These are phyloP conservation scores for Calcarius lapponicus DNA, from an alignment of 2,797 vertebrate species.

Conservation along the genomic window DNA sequence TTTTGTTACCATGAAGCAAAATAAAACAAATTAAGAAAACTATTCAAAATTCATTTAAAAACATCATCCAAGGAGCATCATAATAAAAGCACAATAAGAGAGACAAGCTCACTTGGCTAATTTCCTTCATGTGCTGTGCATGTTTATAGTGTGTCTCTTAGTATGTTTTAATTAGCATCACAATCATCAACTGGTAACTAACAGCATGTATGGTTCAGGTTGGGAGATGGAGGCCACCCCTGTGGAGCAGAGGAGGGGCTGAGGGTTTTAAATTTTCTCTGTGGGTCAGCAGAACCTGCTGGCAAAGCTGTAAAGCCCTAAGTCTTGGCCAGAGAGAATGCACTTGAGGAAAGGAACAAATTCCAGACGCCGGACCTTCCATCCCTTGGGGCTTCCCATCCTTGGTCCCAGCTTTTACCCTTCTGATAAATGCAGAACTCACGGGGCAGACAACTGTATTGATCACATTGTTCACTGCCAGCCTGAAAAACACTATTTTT, in stretches of 20 bases:
- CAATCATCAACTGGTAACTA: conserved; percentile 47
- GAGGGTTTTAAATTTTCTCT: neutral
- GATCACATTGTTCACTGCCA: neutral
- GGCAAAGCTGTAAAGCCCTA: neutral
- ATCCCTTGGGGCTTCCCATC: neutral
- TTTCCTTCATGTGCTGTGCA: conserved; percentile 67
- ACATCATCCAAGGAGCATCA: conserved; percentile 78
- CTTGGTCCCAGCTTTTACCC: neutral
- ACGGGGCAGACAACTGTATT: rapidly evolving
- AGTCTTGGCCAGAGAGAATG: neutral
- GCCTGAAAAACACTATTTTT: rapidly evolving
- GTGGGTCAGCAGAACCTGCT: neutral
- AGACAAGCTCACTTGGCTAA: conserved; percentile 75
- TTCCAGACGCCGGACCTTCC: neutral
- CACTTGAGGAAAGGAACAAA: neutral
- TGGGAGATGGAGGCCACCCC: neutral
- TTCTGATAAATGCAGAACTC: neutral
- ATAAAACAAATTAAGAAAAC: conserved; percentile 81
- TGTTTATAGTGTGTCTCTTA: conserved; percentile 56
- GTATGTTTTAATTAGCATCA: conserved; percentile 70
- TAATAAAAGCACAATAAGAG: conserved; percentile 83
- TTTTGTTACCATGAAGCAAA: conserved; percentile 71
- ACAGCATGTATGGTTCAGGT: neutral
- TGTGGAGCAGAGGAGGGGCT: neutral
- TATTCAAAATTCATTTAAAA: conserved; percentile 84